Conservation (phyloP, 2,113 vertebrate species). For the Macrotis lagotis region DNA sequence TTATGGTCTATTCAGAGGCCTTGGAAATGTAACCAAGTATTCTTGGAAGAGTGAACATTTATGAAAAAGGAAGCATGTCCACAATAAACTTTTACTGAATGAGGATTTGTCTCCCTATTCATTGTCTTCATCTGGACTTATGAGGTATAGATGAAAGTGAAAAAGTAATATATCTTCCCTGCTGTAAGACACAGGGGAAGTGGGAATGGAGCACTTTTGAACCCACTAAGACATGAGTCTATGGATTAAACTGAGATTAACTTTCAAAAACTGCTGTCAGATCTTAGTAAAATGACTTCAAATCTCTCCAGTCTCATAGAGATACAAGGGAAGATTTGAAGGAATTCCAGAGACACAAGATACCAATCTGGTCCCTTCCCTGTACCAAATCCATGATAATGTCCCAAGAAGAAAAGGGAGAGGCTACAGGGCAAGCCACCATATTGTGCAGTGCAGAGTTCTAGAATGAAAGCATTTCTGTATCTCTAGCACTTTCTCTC, state of each 20-base stretch:
- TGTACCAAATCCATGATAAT: neutral
- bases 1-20: neutral
- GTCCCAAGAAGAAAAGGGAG: neutral
- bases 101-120: neutral
- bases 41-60: constrained; percentile 31
- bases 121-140: constrained; percentile 33
- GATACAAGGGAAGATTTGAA: neutral
- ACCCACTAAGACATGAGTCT: neutral
- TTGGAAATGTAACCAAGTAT: constrained; percentile 17
- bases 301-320: neutral
- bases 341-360: neutral
- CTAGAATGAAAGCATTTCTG: neutral
- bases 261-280: neutral
- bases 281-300: neutral
- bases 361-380: neutral
- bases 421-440: neutral
- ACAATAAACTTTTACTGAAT: constrained; percentile 67
- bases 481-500: neutral
- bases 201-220: neutral
- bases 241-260: neutral
- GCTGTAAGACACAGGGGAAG: neutral
- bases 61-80: constrained; percentile 9
- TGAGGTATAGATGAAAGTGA: constrained; percentile 6
- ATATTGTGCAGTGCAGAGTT: neutral
- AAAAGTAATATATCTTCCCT: neutral